These are phyloP conservation scores for Myrmophylax atrothorax DNA, from an alignment of 2,113 vertebrate genomes.

Conservation along the genomic window DNA sequence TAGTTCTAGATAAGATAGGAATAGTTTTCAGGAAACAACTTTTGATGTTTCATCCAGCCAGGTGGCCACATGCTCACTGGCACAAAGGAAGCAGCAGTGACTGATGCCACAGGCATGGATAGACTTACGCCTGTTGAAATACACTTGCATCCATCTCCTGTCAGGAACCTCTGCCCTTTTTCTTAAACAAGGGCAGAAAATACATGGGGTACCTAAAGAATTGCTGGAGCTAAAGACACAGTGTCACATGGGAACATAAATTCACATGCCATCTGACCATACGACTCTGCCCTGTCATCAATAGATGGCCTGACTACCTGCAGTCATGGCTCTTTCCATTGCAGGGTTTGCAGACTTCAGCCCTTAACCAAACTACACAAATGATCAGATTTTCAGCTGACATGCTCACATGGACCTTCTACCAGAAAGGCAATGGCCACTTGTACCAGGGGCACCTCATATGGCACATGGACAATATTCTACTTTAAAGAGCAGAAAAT, in stretches of 20 bases:
- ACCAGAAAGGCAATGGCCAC: background rate
- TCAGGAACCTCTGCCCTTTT: background rate
- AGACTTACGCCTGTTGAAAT: background rate
- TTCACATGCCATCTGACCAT: background rate
- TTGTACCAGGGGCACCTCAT: background rate
- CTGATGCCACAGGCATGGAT: background rate
- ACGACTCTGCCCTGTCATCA: background rate
- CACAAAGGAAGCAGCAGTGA: background rate
- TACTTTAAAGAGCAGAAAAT: background rate
- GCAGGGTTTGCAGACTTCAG: background rate
- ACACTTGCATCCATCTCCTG: background rate
- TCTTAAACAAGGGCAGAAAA: background rate
- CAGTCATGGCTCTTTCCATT: accelerated
- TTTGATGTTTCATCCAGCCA: background rate
- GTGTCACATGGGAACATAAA: background rate
- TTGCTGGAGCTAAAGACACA: background rate
- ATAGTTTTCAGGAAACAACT: background rate
- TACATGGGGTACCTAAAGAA: background rate
- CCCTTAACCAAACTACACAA: background rate
- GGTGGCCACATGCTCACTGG: background rate
- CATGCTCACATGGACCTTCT: background rate
- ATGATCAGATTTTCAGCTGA: background rate
- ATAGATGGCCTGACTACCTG: background rate
- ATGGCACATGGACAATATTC: background rate
- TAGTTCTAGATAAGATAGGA: background rate